phyloP scores from a whole-genome alignment of 2,888 invertebrate genomes.

The Choristoneura rosaceana region DNA sequence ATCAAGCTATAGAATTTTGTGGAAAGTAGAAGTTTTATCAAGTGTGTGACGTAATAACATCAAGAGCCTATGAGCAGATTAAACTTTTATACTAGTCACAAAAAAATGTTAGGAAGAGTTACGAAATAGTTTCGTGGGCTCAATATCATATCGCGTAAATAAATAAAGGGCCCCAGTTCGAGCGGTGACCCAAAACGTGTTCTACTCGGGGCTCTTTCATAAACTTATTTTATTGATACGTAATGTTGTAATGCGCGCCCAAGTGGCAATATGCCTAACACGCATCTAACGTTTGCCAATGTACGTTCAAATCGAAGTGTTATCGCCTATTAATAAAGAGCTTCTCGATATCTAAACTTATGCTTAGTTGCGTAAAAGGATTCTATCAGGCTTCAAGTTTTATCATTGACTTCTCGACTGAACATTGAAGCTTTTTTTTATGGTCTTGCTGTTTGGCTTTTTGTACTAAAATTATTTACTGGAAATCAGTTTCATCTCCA shows the following conservation, averaged over 20 bases:
- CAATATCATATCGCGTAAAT: conserved; percentile 44
- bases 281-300: conserved; percentile 27
- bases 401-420: background rate
- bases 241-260: conserved; percentile 58
- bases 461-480: too few species aligned
- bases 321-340: conserved; percentile 44
- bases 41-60: conserved; percentile 16
- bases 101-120: conserved; percentile 17
- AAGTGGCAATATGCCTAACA: conserved; percentile 54
- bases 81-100: conserved; percentile 6
- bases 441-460: too few species aligned
- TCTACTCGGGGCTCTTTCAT: conserved; percentile 51
- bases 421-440: background rate
- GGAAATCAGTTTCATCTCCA: background rate
- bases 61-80: background rate
- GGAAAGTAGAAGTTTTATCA: conserved; percentile 13
- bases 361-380: background rate
- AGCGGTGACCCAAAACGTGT: conserved; percentile 47
- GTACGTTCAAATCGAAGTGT: conserved; percentile 43
- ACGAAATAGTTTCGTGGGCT: conserved; percentile 41
- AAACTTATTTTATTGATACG: conserved; percentile 61
- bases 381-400: background rate
- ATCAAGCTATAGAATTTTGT: conserved; percentile 12
- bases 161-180: conserved; percentile 46
- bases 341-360: background rate